These are phyloP conservation scores for Ascidia mentula DNA, from an alignment of 23 tunicate genomes.

Conservation along the genomic window DNA sequence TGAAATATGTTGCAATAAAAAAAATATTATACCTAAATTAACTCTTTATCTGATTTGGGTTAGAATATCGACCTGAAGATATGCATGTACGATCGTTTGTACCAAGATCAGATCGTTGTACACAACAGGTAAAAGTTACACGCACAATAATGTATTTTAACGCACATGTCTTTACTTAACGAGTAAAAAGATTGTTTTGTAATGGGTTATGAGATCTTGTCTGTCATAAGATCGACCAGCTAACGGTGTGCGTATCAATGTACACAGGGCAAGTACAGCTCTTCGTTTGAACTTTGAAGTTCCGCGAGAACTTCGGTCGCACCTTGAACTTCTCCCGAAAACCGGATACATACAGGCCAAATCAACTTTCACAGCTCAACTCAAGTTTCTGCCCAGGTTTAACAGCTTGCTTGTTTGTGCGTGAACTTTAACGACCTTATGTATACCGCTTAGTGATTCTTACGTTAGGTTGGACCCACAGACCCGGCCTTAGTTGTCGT, in stretches of 20 bases:
- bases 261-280: conserved; percentile 75
- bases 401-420: not conserved
- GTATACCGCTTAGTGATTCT: not conserved
- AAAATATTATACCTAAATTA: not conserved
- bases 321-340: conserved; percentile 86
- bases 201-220: too few relatives aligned
- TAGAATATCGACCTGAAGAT: conserved; percentile 80
- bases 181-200: too few relatives aligned
- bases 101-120: conserved; percentile 83
- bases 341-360: conserved; percentile 93
- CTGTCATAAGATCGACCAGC: too few relatives aligned
- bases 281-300: conserved; percentile 80
- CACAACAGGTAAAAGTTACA: conserved; percentile 82
- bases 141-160: too few relatives aligned
- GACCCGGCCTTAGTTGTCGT: too few relatives aligned
- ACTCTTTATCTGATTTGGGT: not conserved
- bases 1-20: not conserved
- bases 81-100: conserved; percentile 88
- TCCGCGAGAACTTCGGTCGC: conserved; percentile 76
- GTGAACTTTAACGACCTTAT: not conserved
- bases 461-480: too few relatives aligned
- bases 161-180: too few relatives aligned
- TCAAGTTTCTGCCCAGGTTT: conserved; percentile 89
- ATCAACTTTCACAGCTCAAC: conserved; percentile 85
- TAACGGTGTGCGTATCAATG: too few relatives aligned